A percentile compares a stretch with the other conserved stretches of the same genome.
Conservation (phyloP, 2,888 invertebrate genomes). For the Oligia latruncula region DNA sequence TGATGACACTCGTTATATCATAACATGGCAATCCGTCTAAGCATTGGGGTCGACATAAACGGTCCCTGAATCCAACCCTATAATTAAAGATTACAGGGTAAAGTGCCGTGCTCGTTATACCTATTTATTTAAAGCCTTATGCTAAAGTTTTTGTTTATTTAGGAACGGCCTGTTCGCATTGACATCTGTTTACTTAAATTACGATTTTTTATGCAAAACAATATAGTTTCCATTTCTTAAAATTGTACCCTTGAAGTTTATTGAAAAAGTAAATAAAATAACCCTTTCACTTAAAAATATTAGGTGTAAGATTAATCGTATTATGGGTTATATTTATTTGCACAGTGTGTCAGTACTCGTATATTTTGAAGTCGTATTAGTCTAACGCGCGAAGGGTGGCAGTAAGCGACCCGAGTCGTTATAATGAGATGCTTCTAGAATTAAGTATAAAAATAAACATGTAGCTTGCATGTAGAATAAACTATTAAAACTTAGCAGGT, state of each 20-base stretch:
- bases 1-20: conserved; percentile 36
- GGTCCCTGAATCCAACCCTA: conserved; percentile 10
- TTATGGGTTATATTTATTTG: conserved; percentile 16
- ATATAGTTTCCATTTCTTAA: neutral
- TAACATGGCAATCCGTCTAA: conserved; percentile 18
- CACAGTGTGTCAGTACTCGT: conserved; percentile 19
- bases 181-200: neutral
- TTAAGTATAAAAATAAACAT: conserved; percentile 58
- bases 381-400: conserved; percentile 30
- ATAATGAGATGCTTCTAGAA: conserved; percentile 60
- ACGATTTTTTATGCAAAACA: too few relatives aligned
- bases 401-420: conserved; percentile 49
- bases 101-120: neutral
- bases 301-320: neutral
- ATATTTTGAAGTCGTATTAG: conserved; percentile 17
- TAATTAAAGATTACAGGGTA: conserved; percentile 6
- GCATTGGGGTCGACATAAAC: conserved; percentile 6
- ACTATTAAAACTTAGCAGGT: conserved; percentile 39
- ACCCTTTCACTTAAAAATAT: neutral
- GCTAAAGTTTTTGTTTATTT: neutral
- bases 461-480: conserved; percentile 32
- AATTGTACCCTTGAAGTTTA: neutral
- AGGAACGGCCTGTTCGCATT: neutral
- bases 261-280: neutral
- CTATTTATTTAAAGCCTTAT: neutral